Evolutionary conservation across 92 coral and sea anemone species (phyloP), one percentile per base, ranked within the genome.

Genomic region (Palythoa heliodiscus): DNA sequence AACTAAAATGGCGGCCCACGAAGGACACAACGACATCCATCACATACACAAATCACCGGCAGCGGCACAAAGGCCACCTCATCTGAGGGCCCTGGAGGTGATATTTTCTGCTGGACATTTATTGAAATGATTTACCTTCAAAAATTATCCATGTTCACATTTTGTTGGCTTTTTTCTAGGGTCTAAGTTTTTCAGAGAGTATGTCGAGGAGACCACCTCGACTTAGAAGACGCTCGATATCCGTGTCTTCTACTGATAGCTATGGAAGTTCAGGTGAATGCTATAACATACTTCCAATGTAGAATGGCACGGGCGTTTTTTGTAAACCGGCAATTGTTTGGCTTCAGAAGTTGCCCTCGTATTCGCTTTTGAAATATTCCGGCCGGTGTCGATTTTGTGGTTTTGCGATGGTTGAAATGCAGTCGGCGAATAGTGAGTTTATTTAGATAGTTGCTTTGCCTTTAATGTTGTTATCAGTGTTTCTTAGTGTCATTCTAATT

Each of bases 131-230:
- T 80, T 43, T 23, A 13, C 54, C 6, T 54, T 69, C 15, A 83
- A 57, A 20, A 25, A 54, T 35, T 87, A 54, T 43, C 25, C 70
- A 29, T 16, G 6, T 17, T 53, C 70, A 37, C 13, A 63, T 48
- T 84, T 83, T 81, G 64, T 38, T 71, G 89, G 90, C 87, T 85
- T 92, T 90, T 90, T 86, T 80, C 35, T 89, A 97, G 99, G 98
- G 98, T 37, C 88, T 97, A 71, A 94, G 94, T 85, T 97, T 97
- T 85, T 97, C 99, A 67, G 99, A 97, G 83, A 97, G 99, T 87
- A 97, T 97, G 99, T 97, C 99, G 89, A 93, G 99, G 89, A 89
- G 99, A 54, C 99, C 96, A 76, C 99, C 99, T 87, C 96, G 99
- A 83, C 98, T 95, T 88, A 95, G 99, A 91, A 92, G 98, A 87